phyloP scores from a whole-genome alignment of 2,888 invertebrate species.

The Branchellion lobata region DNA sequence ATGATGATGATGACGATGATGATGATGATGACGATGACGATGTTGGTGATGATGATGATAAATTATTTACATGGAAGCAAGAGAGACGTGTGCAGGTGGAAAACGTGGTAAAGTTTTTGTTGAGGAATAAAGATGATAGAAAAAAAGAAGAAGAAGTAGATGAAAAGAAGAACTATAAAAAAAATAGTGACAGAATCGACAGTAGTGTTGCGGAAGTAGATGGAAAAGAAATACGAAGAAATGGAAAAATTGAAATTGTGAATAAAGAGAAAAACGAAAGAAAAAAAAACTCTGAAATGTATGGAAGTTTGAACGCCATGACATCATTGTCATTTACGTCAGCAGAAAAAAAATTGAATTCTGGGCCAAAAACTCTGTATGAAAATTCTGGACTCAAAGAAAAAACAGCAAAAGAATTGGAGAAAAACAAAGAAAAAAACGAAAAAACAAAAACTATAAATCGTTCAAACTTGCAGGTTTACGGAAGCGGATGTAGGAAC shows the following conservation, averaged over 20 bases:
- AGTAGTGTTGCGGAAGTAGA: too few relatives aligned
- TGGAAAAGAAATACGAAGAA: too few relatives aligned
- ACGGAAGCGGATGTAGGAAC: neutral
- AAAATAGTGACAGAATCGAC: too few relatives aligned
- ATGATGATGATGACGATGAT: conserved; percentile 14
- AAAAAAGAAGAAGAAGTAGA: too few relatives aligned
- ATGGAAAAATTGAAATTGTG: too few relatives aligned
- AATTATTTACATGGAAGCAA: neutral
- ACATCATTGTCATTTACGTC: neutral
- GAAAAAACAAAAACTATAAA: neutral
- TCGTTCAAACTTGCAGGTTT: neutral
- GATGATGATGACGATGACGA: conserved; percentile 13
- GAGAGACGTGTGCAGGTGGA: too few relatives aligned
- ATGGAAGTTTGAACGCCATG: too few relatives aligned
- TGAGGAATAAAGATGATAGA: too few relatives aligned
- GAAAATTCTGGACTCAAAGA: neutral
- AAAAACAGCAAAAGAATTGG: neutral
- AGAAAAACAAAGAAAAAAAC: neutral
- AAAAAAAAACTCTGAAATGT: too few relatives aligned
- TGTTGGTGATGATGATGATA: conserved; percentile 3
- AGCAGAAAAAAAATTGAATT: neutral
- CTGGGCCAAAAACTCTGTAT: neutral
- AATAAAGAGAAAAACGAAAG: too few relatives aligned
- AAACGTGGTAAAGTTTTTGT: too few relatives aligned
- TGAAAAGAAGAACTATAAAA: too few relatives aligned